Evolutionary conservation across 2,113 vertebrate genomes (phyloP).

Genomic region (Paracanthobrama guichenoti): DNA sequence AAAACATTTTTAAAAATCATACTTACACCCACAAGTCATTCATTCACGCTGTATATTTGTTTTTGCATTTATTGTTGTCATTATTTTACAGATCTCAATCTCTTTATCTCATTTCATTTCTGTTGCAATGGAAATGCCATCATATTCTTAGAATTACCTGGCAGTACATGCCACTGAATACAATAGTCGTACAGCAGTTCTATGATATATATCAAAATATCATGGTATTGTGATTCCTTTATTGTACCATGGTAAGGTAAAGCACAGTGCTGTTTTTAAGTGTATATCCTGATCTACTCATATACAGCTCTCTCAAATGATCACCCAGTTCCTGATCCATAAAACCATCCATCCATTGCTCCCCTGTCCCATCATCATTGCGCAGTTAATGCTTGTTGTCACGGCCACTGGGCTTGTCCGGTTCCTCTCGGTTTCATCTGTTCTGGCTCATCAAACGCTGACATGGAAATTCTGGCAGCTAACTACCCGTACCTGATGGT

Average conservation of each 20-base stretch:
- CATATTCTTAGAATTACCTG: neutral
- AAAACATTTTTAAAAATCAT: no score
- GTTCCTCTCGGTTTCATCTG: constrained; percentile 41
- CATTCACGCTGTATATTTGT: neutral
- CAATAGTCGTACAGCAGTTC: neutral
- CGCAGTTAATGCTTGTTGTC: constrained; percentile 34
- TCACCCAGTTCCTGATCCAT: neutral
- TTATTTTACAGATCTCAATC: neutral
- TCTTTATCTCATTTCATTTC: neutral
- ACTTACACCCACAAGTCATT: no score
- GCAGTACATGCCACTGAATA: neutral
- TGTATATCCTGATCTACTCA: neutral
- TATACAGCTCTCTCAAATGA: neutral
- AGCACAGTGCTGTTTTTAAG: neutral
- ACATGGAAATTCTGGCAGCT: constrained; percentile 11
- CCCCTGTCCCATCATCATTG: neutral
- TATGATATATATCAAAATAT: no score
- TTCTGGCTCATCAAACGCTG: constrained; percentile 23
- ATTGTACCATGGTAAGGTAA: neutral
- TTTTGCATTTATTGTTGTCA: neutral
- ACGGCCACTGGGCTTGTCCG: constrained; percentile 31
- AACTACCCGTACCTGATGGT: constrained; percentile 4
- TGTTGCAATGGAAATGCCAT: neutral
- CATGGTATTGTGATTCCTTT: no score
- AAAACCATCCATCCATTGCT: constrained; percentile 18